A percentile compares a stretch with the other conserved stretches of the same genome.
Evolutionary conservation across 2,888 invertebrate genomes (phyloP).

Genomic region (Tupiocoris notatus): DNA sequence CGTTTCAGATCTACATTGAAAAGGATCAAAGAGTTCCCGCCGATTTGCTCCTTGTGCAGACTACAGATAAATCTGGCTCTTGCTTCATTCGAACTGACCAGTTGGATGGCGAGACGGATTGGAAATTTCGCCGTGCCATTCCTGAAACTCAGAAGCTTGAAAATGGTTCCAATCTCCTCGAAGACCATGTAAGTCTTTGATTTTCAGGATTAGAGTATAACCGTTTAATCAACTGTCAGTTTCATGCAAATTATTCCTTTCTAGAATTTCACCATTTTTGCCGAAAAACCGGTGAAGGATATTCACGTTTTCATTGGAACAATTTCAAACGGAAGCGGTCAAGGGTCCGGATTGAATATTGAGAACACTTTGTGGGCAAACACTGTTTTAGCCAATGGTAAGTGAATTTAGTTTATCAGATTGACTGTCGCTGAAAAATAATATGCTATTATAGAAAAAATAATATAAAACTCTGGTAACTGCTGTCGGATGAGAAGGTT

Average conservation of each 20-base stretch:
- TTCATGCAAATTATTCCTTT: background rate
- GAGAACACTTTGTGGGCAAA: conserved; percentile 99
- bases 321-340: conserved; percentile 58
- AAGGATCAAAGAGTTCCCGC: conserved; percentile 98
- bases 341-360: conserved; percentile 82
- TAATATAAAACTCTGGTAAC: no score
- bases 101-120: conserved; percentile 90
- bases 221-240: background rate
- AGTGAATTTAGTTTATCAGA: no score
- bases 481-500: no score
- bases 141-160: conserved; percentile 86
- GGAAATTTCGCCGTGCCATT: conserved; percentile 84
- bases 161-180: conserved; percentile 74
- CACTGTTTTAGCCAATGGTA: conserved; percentile 85
- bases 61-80: conserved; percentile 89
- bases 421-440: no score
- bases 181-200: conserved; percentile 68
- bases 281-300: conserved; percentile 94
- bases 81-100: conserved; percentile 98
- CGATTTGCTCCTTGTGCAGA: conserved; percentile 89
- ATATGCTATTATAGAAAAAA: no score
- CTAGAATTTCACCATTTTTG: background rate
- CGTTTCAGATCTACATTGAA: conserved; percentile 67
- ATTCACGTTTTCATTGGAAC: conserved; percentile 96
- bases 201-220: conserved; percentile 55